Conservation (phyloP, 2,113 vertebrate species). For the Oceanodroma tethys region DNA sequence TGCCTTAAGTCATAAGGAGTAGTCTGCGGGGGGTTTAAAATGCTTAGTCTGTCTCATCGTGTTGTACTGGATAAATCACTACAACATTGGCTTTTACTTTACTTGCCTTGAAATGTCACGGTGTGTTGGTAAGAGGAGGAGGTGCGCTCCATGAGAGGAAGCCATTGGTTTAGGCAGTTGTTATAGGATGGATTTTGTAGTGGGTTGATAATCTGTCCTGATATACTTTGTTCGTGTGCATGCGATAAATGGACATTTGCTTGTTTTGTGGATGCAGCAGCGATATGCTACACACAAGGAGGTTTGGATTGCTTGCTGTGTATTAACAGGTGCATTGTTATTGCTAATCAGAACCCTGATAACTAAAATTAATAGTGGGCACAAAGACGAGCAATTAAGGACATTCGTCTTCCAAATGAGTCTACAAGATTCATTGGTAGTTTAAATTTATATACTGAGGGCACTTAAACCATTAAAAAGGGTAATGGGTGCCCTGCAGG, state of each 20-base stretch:
- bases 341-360: constrained; percentile 46
- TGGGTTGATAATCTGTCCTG: not conserved
- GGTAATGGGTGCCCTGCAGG: constrained; percentile 45
- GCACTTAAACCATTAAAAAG: constrained; percentile 46
- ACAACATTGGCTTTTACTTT: not conserved
- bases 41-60: not conserved
- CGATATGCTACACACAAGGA: not conserved
- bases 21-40: not conserved
- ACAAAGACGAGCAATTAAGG: constrained; percentile 63
- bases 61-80: not conserved
- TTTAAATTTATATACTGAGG: constrained; percentile 66
- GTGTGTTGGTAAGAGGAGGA: not conserved
- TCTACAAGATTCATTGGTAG: constrained; percentile 53
- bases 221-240: not conserved
- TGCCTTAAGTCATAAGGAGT: not conserved
- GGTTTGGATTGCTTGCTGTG: not conserved
- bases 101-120: not conserved
- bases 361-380: constrained; percentile 65
- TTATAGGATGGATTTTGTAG: not conserved
- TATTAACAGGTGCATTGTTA: not conserved
- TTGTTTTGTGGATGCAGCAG: not conserved
- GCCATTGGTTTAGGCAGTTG: not conserved
- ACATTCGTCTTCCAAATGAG: constrained; percentile 69
- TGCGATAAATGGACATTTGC: not conserved
- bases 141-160: not conserved